Base-by-base conservation (phyloP, 2,888 invertebrate species). In the Plemyria rubiginata region DNA sequence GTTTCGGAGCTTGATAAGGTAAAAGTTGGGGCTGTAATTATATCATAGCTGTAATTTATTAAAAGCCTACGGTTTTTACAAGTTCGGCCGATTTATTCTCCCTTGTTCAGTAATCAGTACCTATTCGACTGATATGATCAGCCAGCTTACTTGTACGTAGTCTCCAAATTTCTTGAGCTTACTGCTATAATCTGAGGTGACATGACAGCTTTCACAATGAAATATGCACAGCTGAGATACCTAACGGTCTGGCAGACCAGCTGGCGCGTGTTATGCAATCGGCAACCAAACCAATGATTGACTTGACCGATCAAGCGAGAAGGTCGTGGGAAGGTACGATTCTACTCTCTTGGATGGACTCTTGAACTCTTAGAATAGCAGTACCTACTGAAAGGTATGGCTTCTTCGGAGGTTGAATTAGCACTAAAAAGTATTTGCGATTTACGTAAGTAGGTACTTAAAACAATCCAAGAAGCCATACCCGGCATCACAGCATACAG, bases 311-410 rank as follows among this genome's bases (percentile, higher is more conserved):
- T 78, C 78, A 74, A 74, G 70, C 76, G 71, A 73, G 75, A 79
- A 79, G 78, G 75, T 80, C 78, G 72, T 78, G 80, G 73, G 81
- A 80, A 80, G 62, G 62, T 62, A 57, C 54, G 29, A 54, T 46
- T 57, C 36, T 45, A 40, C 36, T 29, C 41, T 22, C 50, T 59
- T 54, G 50, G 43, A 55, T 54, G 50, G 43, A 55, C 53, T 61
- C 22, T 22, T 22, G 22, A 22, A 22, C 22, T 22, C 22, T 22
- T n/a, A 1, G 32, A 32, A 32, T 54, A 43, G 15, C 8, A 43
- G n/a, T 38, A 13, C n/a, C n/a, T n/a, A n/a, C 15, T 15, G 15
- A 43, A 15, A 45, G 16, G 13, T 15, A 43, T 43, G 43, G 45
- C 45, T 45, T 45, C 45, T 45, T 45, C 45, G 45, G 45, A 45